Conservation (phyloP, 2,113 vertebrate genomes). For the Ceratotherium simum region DNA sequence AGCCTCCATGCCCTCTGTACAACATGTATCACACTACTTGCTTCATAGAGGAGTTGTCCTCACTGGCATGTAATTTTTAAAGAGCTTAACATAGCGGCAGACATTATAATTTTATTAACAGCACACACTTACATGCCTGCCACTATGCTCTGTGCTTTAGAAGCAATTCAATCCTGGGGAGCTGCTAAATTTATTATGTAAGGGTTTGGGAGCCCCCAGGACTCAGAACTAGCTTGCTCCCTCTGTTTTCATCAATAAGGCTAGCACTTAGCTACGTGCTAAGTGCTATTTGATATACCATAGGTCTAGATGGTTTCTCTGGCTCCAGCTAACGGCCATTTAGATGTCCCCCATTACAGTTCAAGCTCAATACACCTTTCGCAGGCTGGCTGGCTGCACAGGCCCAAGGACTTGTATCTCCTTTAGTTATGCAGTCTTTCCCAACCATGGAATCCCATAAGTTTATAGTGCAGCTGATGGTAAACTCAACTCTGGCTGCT, state of each 20-base stretch:
- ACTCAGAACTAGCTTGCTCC: background rate
- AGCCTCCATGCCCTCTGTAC: background rate
- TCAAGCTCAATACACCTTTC: background rate
- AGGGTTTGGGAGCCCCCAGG: accelerated
- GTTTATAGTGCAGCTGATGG: background rate
- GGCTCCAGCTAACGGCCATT: background rate
- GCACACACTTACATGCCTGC: background rate
- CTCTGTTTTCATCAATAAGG: background rate
- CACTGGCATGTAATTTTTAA: background rate
- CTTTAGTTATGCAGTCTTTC: background rate
- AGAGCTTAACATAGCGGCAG: background rate
- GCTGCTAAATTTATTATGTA: background rate
- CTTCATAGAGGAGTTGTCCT: background rate
- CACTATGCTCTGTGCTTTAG: background rate
- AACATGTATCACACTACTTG: background rate
- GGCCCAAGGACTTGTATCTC: background rate
- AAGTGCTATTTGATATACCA: background rate
- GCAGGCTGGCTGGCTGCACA: background rate
- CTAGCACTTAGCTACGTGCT: background rate
- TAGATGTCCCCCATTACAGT: background rate
- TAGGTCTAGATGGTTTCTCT: background rate
- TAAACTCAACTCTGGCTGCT: background rate
- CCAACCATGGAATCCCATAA: background rate
- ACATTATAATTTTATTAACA: background rate
- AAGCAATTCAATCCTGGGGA: background rate